These are phyloP conservation scores for Leucoma salicis DNA, from an alignment of 2,888 invertebrate genomes.

Conservation along the genomic window DNA sequence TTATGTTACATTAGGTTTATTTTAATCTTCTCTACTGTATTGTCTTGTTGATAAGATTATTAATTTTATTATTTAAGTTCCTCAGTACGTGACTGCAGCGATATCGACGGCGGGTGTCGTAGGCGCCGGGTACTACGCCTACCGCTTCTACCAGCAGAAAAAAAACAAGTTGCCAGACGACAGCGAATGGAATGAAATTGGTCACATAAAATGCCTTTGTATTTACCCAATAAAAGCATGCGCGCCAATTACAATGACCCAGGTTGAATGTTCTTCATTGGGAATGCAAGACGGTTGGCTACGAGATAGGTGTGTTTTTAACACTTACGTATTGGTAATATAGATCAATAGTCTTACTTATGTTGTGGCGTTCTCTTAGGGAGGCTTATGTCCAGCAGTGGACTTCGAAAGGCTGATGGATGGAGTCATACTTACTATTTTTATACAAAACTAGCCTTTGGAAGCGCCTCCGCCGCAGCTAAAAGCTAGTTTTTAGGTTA, in stretches of 20 bases:
- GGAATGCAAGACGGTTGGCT: slow-evolving; percentile 80
- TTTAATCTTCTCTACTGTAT: no score
- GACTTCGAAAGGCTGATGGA: no score
- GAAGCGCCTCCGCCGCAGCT: no score
- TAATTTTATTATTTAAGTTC: slow-evolving; percentile 34
- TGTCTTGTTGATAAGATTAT: no score
- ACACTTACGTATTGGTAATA: no score
- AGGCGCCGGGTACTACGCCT: slow-evolving; percentile 58
- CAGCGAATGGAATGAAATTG: slow-evolving; percentile 80
- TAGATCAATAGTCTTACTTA: no score
- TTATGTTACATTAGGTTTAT: no score
- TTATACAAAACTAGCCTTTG: no score
- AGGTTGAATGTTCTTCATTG: slow-evolving; percentile 77
- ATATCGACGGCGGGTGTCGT: slow-evolving; percentile 51
- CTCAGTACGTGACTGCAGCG: slow-evolving; percentile 46
- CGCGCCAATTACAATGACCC: slow-evolving; percentile 66
- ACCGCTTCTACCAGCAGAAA: slow-evolving; percentile 44
- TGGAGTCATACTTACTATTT: no score
- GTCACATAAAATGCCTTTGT: slow-evolving; percentile 77
- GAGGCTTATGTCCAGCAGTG: no score
- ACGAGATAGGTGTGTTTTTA: slow-evolving; percentile 67
- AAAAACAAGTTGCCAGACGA: slow-evolving; percentile 51
- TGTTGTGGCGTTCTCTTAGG: no score
- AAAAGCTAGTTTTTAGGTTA: no score
- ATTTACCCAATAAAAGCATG: slow-evolving; percentile 84